A percentile compares a stretch with the other conserved stretches of the same genome.
Evolutionary conservation across 2,888 invertebrate species (phyloP).

Genomic region (Myopa tessellatipennis): DNA sequence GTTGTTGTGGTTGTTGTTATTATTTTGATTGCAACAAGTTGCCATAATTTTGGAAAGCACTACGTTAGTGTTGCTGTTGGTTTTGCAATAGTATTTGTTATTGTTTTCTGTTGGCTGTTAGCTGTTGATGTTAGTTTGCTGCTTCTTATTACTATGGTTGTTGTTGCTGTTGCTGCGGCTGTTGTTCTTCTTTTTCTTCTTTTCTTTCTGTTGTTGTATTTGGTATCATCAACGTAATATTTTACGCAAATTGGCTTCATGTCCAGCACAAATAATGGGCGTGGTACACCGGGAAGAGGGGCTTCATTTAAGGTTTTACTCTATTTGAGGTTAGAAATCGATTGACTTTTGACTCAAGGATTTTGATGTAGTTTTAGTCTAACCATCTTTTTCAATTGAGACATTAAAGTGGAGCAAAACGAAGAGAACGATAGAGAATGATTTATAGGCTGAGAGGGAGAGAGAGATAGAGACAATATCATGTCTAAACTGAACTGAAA

Average conservation of each 20-base stretch:
- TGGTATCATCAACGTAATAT: background rate
- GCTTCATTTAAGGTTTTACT: background rate
- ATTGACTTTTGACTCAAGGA: constrained; percentile 5
- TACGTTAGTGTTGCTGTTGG: background rate
- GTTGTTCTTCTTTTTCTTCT: background rate
- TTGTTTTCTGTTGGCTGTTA: too few relatives aligned
- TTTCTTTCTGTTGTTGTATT: background rate
- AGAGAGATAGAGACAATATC: too few relatives aligned
- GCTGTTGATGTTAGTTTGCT: too few relatives aligned
- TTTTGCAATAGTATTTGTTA: too few relatives aligned
- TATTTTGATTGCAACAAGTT: background rate
- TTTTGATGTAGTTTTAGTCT: background rate
- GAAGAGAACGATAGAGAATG: too few relatives aligned
- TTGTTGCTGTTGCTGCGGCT: background rate
- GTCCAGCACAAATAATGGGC: background rate
- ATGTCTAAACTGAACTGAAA: too few relatives aligned
- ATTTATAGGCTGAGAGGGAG: too few relatives aligned
- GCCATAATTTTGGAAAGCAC: background rate
- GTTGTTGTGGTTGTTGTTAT: constrained; percentile 6
- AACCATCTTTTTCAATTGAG: background rate
- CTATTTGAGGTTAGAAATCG: background rate
- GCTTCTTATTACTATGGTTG: too few relatives aligned
- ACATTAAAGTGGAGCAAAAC: background rate
- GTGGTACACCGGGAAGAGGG: too few relatives aligned
- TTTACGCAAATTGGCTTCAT: constrained; percentile 29